Base-by-base conservation (phyloP, 2,797 vertebrate species). In the Crenuchus spilurus region DNA sequence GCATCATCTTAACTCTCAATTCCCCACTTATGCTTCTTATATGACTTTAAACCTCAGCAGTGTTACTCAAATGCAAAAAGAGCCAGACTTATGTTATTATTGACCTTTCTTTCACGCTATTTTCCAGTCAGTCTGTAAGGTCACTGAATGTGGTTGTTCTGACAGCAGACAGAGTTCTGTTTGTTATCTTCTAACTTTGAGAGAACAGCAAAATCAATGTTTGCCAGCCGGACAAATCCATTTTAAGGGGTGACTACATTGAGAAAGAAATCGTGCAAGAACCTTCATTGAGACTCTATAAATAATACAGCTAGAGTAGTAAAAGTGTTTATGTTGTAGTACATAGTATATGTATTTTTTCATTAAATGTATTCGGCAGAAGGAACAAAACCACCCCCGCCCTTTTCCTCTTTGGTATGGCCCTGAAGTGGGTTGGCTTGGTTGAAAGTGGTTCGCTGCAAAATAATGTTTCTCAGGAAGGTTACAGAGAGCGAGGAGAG, bases 181-280 rank as follows among this genome's bases (percentile, higher is more conserved):
- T 76, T 78, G 75, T 79, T 80, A 78, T 72, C 52, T 49, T 52
- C 44, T 69, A 84, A 86, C 79, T 83, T 82, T 72, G 18, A 67
- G 74, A 80, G 70, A 85, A 84, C 77, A 84, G 83, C 84, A 75
- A 80, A 85, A 85, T 84, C 80, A 78, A 79, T 80, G 79, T 73
- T 63, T 70, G 73, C 79, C 78, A 75, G 52, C 49, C 58, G 78
- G 84, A 73, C 37, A 54, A 69, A 41, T 66, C 75, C 80, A 87
- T 76, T 80, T 70, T 33, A 22, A 69, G 55, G 33, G 18, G 51
- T 63, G 33, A 22, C 20, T 7, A 13, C 14, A 11, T 24, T 5
- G 6, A 37, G 11, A 22, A 2, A 26, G 2, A 35, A 51, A 2
- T 44, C 4, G 18, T 7, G 2, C 6, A n/a, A 22, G 33, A 58